A percentile compares a stretch with the other conserved stretches of the same genome.
Evolutionary conservation across 2,888 invertebrate species (phyloP).

Genomic region (Psylliodes chrysocephalus): DNA sequence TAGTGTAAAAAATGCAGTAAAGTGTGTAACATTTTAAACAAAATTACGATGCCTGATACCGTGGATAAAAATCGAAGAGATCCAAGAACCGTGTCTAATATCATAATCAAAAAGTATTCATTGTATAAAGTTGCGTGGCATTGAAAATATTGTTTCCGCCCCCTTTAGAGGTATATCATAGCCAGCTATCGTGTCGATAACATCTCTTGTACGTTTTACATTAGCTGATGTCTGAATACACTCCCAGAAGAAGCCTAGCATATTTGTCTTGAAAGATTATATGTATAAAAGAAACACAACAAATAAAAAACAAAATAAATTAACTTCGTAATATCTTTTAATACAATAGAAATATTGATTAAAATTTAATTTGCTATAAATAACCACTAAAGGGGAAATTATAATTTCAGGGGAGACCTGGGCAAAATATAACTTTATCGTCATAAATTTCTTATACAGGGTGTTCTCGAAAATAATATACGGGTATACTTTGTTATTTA

Average conservation of each 20-base stretch:
- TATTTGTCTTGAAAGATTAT: conserved; percentile 6
- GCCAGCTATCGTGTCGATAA: conserved; percentile 16
- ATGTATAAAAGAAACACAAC: not conserved
- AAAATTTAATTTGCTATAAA: no score
- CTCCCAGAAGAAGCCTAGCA: conserved; percentile 22
- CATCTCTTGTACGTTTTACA: conserved; percentile 25
- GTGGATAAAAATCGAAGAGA: conserved; percentile 11
- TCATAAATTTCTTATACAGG: no score
- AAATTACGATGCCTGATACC: conserved; percentile 15
- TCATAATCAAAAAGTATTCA: conserved; percentile 21
- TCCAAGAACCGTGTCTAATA: conserved; percentile 25
- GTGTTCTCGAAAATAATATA: no score
- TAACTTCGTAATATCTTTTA: no score
- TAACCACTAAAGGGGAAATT: no score
- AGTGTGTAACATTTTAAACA: conserved; percentile 7
- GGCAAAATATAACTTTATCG: no score
- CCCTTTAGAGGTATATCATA: conserved; percentile 26
- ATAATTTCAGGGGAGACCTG: no score
- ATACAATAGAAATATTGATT: no score
- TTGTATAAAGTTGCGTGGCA: conserved; percentile 25
- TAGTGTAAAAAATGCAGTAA: conserved; percentile 1
- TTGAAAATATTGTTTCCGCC: conserved; percentile 24
- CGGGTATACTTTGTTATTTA: no score
- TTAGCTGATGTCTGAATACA: conserved; percentile 26
- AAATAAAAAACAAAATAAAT: no score